Evolutionary conservation across 1,140 invertebrate species (phyloP), one percentile per base, ranked within the genome.

Genomic region (Cryptotermes secundus): DNA sequence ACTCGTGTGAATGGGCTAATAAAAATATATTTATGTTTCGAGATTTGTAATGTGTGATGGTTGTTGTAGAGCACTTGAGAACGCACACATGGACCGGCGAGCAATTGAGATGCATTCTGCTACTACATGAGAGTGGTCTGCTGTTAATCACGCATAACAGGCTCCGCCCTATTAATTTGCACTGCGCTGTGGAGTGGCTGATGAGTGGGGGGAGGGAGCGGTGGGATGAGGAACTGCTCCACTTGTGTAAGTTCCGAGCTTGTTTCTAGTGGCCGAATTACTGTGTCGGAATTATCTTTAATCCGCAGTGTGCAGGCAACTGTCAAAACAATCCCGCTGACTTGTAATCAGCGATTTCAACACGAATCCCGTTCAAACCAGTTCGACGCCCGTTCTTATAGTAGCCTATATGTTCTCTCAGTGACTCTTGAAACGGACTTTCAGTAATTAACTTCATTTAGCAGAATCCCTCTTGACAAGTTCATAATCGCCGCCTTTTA

Each of bases 131-230:
- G 12, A 65, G 59, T 45, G 59, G 24, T 65, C 59, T 38, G 26
- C 59, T 65, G 59, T 65, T 65, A 65, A 65, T 65, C 59, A 65
- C n/a, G 59, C 59, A 65, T 12, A 65, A 65, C 59, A 65, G n/a
- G 59, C 59, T 12, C 16, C 59, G 26, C 24, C 59, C 59, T 16
- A 65, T 65, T 65, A 65, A 65, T 65, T 65, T 65, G 26, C 59
- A n/a, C 59, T 9, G n/a, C 26, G 59, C 59, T 7, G n/a, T 65
- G 59, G 53, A 59, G 59, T n/a, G 2, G 59, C 59, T 65, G 59
- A 65, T n/a, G 24, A 65, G 24, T 9, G 59, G 59, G 59, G 59
- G 59, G n/a, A 16, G 2, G 59, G 59, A n/a, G 59, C 6, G 59
- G 6, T 65, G 24, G 24, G n/a, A 65, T 65, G 59, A 65, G 59